Evolutionary conservation across 2,888 invertebrate species (phyloP).

Genomic region (Lepidocyrtinus sp.): DNA sequence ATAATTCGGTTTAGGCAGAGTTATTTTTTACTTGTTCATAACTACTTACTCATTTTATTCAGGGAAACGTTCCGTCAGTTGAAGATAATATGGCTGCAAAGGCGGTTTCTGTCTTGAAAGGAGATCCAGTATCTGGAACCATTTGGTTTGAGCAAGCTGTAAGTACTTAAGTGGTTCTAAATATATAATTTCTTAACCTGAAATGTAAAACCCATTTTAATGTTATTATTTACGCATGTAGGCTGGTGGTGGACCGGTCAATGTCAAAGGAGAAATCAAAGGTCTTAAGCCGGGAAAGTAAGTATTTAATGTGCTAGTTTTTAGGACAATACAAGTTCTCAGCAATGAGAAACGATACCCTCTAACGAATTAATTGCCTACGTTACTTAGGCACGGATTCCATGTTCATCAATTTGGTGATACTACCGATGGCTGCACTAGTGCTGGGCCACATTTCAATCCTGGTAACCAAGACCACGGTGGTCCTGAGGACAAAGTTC

Average conservation of each 20-base stretch:
- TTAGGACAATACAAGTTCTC: neutral
- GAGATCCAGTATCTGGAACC: slow-evolving; percentile 85
- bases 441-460: slow-evolving; percentile 95
- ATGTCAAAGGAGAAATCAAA: slow-evolving; percentile 83
- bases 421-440: slow-evolving; percentile 94
- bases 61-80: slow-evolving; percentile 33
- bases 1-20: neutral
- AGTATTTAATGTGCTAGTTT: slow-evolving; percentile 4
- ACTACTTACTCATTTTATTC: neutral
- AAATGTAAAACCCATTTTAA: neutral
- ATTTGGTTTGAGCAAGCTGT: slow-evolving; percentile 86
- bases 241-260: slow-evolving; percentile 74
- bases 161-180: slow-evolving; percentile 70
- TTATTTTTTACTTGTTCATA: neutral
- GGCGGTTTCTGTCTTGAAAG: slow-evolving; percentile 90
- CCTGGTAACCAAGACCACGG: slow-evolving; percentile 87
- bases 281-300: slow-evolving; percentile 82
- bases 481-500: slow-evolving; percentile 80
- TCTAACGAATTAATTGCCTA: neutral
- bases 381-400: slow-evolving; percentile 80
- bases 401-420: slow-evolving; percentile 98
- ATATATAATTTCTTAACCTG: neutral
- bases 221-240: slow-evolving; percentile 71
- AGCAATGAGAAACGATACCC: neutral
- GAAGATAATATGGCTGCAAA: slow-evolving; percentile 74